A percentile compares a stretch with the other conserved stretches of the same genome.
These are phyloP conservation scores for Cardiocondyla obscurior DNA, from an alignment of 1,140 invertebrate genomes.

Conservation along the genomic window DNA sequence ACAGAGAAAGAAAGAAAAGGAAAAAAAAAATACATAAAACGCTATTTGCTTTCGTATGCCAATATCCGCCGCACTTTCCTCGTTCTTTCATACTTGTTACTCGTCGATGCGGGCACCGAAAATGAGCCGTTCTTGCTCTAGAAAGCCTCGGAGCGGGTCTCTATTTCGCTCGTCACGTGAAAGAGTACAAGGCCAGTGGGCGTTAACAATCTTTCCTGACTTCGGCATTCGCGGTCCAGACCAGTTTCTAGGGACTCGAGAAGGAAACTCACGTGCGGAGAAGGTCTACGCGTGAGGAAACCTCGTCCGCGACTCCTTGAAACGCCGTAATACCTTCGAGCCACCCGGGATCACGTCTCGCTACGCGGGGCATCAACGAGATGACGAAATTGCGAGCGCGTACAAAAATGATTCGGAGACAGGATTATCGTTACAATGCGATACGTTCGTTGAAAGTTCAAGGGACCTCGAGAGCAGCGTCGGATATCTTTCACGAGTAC, in stretches of 20 bases:
- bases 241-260: conserved; percentile 22
- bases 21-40: conserved; percentile 44
- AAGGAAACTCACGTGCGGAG: neutral
- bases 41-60: conserved; percentile 4
- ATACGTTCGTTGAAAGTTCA: neutral
- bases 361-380: neutral
- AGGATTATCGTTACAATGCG: neutral
- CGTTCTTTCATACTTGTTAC: too few species aligned
- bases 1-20: conserved; percentile 1
- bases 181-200: conserved; percentile 37
- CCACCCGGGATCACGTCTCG: neutral
- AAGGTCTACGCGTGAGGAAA: neutral
- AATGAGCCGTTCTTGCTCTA: neutral
- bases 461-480: neutral
- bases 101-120: neutral
- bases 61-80: neutral
- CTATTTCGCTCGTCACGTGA: neutral
- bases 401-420: neutral
- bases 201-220: neutral
- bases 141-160: neutral
- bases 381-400: neutral
- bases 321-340: neutral
- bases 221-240: conserved; percentile 11
- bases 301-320: conserved; percentile 10
- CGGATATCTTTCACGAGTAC: neutral